Base-by-base conservation (phyloP, 30 jellyfish, hydroid and myxozoan species). In the Aurelia coerulea region DNA sequence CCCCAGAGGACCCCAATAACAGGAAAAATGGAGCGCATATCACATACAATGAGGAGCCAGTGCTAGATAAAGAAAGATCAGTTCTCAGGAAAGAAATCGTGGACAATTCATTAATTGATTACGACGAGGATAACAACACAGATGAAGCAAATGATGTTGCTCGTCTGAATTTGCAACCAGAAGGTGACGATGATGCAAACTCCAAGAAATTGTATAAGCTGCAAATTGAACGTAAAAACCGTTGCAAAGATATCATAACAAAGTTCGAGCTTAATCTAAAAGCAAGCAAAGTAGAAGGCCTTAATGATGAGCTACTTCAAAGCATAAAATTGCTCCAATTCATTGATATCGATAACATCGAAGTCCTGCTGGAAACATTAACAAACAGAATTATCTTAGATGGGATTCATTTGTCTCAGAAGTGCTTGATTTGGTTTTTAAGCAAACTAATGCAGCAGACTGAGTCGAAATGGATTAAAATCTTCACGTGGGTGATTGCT, bases 401-500 rank as follows among this genome's bases (percentile, higher is more conserved):
- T 60, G 37, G 70, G 1, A 23, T 60, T 15, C 70, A 60, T 12
- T 0, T 60, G 35, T 13, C 70, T 15, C 35, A 17, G 10, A 37
- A 60, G 31, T 60, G 31, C 35, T 60, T 60, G 70, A 23, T 60
- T 9, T 60, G 70, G 70, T 60, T 60, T 60, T 2, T 60, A 60
- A 60, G 70, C 14, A n/a, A 23, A 23, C 31, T 60, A 34, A 11
- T 60, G 70, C 35, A 60, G 35, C 70, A 60, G 32, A 11, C 70
- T 23, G 70, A 60, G 15, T 23, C 70, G 13, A n/a, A 60, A 23
- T 60, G 70, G 70, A 60, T 60, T 17, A 60, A 60, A 60, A 60
- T 60, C 31, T 60, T 60, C 70, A 60, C 70, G 35, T 60, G 70
- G 70, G 35, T 60, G 2, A 60, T 60, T 60, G 70, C 35, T 23